These are phyloP conservation scores for Ceuthmochares aereus DNA, from an alignment of 2,113 vertebrate genomes.

Conservation along the genomic window DNA sequence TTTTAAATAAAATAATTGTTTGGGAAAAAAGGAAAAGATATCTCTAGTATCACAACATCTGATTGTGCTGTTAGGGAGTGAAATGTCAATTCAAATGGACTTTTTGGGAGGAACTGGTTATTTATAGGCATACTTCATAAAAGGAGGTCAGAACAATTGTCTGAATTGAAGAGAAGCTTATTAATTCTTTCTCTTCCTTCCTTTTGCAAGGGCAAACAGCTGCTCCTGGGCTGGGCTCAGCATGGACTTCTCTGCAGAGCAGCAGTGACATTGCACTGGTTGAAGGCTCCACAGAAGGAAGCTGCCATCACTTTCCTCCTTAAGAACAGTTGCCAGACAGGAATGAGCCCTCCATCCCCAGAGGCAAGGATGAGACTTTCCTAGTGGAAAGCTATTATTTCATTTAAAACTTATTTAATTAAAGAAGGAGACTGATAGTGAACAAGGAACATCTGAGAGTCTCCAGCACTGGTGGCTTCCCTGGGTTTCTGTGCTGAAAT, in stretches of 20 bases:
- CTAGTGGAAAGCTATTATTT: background rate
- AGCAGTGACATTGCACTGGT: too few relatives aligned
- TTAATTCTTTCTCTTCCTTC: background rate
- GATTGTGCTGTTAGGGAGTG: background rate
- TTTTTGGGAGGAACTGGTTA: background rate
- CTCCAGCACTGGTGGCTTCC: background rate
- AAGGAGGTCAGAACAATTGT: background rate
- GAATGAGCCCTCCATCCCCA: background rate
- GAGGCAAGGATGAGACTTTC: background rate
- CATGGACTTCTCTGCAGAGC: background rate
- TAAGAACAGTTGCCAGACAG: accelerated
- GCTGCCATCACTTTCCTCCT: background rate
- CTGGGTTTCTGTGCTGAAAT: accelerated
- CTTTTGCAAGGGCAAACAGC: background rate
- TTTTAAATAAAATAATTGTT: background rate
- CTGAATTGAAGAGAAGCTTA: background rate
- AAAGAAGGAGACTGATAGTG: background rate
- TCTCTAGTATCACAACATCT: background rate
- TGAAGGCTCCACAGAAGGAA: background rate
- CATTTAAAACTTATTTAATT: background rate
- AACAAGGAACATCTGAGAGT: background rate
- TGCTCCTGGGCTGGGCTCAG: background rate
- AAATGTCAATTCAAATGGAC: background rate
- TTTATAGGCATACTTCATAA: background rate
- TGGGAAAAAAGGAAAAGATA: background rate